phyloP scores from a whole-genome alignment of 2,113 vertebrate species.

The Pedetes capensis region DNA sequence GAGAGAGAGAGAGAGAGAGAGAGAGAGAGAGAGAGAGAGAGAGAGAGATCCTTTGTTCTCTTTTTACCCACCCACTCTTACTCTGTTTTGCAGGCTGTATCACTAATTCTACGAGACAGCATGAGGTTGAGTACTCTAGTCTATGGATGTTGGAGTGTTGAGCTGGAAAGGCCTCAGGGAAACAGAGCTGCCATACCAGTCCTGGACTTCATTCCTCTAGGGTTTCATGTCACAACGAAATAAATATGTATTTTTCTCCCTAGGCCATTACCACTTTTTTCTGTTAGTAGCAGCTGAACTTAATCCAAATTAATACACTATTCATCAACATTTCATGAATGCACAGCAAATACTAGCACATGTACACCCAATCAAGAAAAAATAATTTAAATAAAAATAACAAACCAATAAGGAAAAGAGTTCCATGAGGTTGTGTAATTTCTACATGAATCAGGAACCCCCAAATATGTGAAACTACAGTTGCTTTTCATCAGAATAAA shows the following conservation, averaged over 20 bases:
- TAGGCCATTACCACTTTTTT: not conserved
- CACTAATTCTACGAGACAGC: accelerated
- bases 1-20: too few species aligned
- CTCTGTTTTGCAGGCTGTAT: not conserved
- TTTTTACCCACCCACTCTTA: not conserved
- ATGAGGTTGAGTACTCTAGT: not conserved
- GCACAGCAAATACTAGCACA: conserved; percentile 30
- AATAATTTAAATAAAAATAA: conserved; percentile 34
- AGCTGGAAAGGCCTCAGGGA: not conserved
- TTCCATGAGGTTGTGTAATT: not conserved
- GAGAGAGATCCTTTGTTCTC: not conserved
- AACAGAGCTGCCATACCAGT: not conserved
- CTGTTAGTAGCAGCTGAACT: conserved; percentile 44
- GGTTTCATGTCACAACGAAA: conserved; percentile 9
- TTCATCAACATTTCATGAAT: conserved; percentile 55
- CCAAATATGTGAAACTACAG: conserved; percentile 21
- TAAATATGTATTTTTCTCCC: not conserved
- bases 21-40: not conserved
- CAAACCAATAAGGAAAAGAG: not conserved
- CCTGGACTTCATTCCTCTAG: not conserved
- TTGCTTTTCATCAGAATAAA: conserved; percentile 33
- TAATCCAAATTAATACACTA: conserved; percentile 59
- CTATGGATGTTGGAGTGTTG: not conserved
- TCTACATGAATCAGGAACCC: not conserved
- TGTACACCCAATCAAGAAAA: not conserved